Evolutionary conservation across 2,888 invertebrate genomes (phyloP), one percentile per base, ranked within the genome.

Genomic region (Apamea sordens): DNA sequence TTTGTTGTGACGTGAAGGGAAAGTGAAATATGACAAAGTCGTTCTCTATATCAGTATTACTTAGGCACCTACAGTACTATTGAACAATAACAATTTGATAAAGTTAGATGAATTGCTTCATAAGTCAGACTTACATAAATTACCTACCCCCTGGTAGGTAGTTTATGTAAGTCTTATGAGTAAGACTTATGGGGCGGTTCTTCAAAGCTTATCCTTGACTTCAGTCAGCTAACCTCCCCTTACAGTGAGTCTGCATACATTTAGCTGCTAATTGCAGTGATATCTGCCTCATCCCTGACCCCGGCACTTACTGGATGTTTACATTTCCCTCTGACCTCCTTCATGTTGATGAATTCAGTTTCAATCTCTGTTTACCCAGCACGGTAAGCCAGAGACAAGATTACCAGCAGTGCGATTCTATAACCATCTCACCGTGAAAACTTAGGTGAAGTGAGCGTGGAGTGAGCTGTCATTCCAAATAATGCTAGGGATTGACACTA

Each of bases 271-370:
- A 77, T 71, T 73, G 28, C 21, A 24, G 32, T 44, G 7, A 72
- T 59, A 77, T 61, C 28, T 36, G 15, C 36, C 13, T 32, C 64
- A 56, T 67, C 13, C 50, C 50, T 67, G 61, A 71, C 73, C 18
- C 56, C 24, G 13, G 11, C 36, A 73, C 47, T 63, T 47, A 47
- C 69, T 59, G 13, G 36, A 72, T 74, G 74, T 77, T 80, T 64
- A 74, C 71, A 50, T 21, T 73, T 59, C 11, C n/a, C 13, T 69
- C 50, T 28, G 71, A 71, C 70, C 36, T n/a, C 59, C 56, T 72
- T 74, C n/a, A 50, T 72, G 68, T 71, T 83, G 73, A 84, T 84
- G 73, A 80, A 84, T 84, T 84, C 28, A 64, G 56, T 64, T 36
- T 59, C 56, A 83, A 77, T 80, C 67, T 74, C 32, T 80, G 84